phyloP scores from a whole-genome alignment of 2,888 invertebrate genomes.

The Drosophila ezoana region DNA sequence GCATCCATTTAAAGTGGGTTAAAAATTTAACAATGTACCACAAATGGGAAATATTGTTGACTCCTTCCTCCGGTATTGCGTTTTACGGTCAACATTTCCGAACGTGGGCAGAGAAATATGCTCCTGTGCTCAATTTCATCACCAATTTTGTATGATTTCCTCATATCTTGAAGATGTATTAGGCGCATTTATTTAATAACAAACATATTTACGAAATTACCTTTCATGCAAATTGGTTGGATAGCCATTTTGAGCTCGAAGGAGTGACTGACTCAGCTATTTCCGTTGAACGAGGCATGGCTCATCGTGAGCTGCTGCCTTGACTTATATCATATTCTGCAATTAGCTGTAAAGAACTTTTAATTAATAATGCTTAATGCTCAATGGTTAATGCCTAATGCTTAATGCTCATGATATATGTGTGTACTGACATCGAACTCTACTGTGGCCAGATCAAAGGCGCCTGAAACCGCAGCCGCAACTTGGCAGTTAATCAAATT shows the following conservation, averaged over 20 bases:
- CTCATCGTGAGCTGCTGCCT: conserved; percentile 36
- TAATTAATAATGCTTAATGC: conserved; percentile 71
- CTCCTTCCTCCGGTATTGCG: no score
- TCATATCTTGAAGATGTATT: no score
- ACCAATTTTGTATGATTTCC: no score
- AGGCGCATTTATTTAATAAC: no score
- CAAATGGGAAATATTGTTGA: no score
- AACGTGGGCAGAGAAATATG: no score
- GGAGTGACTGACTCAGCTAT: conserved; percentile 32
- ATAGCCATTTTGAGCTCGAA: neutral
- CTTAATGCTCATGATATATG: conserved; percentile 44
- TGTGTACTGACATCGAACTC: conserved; percentile 44
- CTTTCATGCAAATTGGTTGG: neutral
- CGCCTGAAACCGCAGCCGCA: conserved; percentile 63
- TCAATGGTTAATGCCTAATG: conserved; percentile 46
- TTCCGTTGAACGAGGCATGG: conserved; percentile 52
- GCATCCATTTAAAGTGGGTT: neutral
- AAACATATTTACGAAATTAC: neutral
- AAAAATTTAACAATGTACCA: neutral
- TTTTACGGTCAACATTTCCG: no score
- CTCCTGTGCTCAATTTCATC: no score
- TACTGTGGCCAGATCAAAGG: conserved; percentile 55
- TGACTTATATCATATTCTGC: conserved; percentile 61
- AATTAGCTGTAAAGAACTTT: conserved; percentile 72
- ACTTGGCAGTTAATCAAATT: conserved; percentile 76